Evolutionary conservation across 2,888 invertebrate species (phyloP), one percentile per base, ranked within the genome.

Genomic region (Drosophila neonasuta): DNA sequence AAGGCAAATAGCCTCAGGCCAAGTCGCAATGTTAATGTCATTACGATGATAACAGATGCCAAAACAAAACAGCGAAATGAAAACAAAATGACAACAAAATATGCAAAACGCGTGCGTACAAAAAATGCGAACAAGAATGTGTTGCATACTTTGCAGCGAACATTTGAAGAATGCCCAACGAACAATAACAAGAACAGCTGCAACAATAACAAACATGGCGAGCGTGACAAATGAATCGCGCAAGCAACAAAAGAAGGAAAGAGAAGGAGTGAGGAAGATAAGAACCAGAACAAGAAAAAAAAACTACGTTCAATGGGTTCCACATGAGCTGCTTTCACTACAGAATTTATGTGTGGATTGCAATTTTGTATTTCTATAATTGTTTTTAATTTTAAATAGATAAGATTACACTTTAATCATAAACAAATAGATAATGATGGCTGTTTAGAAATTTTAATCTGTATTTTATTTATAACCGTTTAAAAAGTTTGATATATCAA

Each of bases 131-230:
- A 10, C 10, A 42, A 61, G 68, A 87, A 87, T 82, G 72, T 72
- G 69, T 82, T 86, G 87, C 87, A 87, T 82, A 82, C 83, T 86
- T 85, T 61, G 48, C 58, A 70, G 81, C 56, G 24, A 68, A 20
- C 61, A 45, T 50, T 36, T 48, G 58, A 50, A 57, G 60, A 62
- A 54, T 67, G 42, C 11, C 46, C 24, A 24, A 24, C 24, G 24
- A 46, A 48, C 57, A 55, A 36, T 17, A 61, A 44, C 20, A 45
- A 42, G 39, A 51, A 36, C 34, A 55, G 39, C 29, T n/a, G 34
- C 20, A 30, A 30, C 39, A 32, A 29, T 42, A 57, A 44, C 24
- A 48, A 64, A 46, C 44, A 44, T n/a, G 32, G 7, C 30, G 45
- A 32, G 57, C 44, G 50, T 51, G 59, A 51, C 34, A 51, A 45